Percentiles rank a stretch among this genome's conserved stretches.
These are phyloP conservation scores for Cuniculus paca DNA, from an alignment of 2,797 vertebrate species.

Conservation along the genomic window DNA sequence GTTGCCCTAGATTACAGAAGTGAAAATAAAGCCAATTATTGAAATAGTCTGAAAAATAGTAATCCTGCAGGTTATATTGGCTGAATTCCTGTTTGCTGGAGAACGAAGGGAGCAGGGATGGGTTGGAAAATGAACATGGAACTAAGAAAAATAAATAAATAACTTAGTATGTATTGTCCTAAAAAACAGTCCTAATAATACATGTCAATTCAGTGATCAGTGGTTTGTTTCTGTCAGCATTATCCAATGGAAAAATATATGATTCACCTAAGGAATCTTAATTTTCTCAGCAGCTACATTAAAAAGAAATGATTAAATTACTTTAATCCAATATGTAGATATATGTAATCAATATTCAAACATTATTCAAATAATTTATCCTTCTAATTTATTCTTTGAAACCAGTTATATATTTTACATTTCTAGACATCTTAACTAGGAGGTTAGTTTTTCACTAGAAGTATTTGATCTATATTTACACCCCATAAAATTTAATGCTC, in stretches of 20 bases:
- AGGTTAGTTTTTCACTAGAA: not conserved
- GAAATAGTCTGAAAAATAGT: not conserved
- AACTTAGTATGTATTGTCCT: not conserved
- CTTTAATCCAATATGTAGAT: not conserved
- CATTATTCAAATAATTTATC: not conserved
- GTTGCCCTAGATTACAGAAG: not conserved
- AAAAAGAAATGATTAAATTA: conserved; percentile 25
- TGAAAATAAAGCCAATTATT: not conserved
- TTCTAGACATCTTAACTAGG: not conserved
- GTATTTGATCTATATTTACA: not conserved
- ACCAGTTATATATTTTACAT: not conserved
- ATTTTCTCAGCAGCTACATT: not conserved
- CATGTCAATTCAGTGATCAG: not conserved
- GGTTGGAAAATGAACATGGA: not conserved
- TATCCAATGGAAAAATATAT: not conserved
- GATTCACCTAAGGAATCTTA: not conserved
- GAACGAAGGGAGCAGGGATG: rapidly evolving
- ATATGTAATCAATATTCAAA: not conserved
- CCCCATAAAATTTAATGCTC: not conserved
- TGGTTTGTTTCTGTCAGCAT: not conserved
- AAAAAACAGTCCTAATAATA: not conserved
- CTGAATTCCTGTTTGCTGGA: not conserved
- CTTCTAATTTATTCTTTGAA: not conserved
- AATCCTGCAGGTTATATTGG: not conserved
- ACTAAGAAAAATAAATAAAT: not conserved